A percentile compares a stretch with the other conserved stretches of the same genome.
phyloP scores from a whole-genome alignment of 2,888 invertebrate genomes.

The Hypomecis punctinalis region DNA sequence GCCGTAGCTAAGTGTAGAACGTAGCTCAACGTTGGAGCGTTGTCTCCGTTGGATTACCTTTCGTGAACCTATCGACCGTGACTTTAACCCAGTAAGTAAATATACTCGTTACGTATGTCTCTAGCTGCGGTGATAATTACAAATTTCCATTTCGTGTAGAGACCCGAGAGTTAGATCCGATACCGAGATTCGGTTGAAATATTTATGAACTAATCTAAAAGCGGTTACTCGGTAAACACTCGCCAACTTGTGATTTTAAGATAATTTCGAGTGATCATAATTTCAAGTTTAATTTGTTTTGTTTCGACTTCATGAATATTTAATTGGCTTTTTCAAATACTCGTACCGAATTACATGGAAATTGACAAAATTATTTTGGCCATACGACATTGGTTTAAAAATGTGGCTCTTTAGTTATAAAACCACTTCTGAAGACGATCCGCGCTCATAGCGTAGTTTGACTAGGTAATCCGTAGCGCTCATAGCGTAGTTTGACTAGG shows the following conservation, averaged over 20 bases:
- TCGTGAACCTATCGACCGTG: too few species aligned
- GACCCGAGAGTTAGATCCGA: neutral
- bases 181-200: constrained; percentile 18
- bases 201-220: constrained; percentile 16
- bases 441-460: too few species aligned
- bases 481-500: too few species aligned
- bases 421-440: too few species aligned
- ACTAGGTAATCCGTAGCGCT: too few species aligned
- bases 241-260: constrained; percentile 9
- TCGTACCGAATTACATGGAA: neutral
- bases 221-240: neutral
- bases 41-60: too few species aligned
- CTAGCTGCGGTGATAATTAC: constrained; percentile 3
- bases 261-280: constrained; percentile 7
- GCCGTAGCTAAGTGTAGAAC: too few species aligned
- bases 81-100: too few species aligned
- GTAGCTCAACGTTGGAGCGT: too few species aligned
- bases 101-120: constrained; percentile 4
- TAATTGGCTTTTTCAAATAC: neutral
- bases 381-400: too few species aligned
- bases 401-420: too few species aligned
- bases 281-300: constrained; percentile 10
- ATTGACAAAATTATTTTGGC: too few species aligned
- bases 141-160: constrained; percentile 12
- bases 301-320: constrained; percentile 1